Base-by-base conservation (phyloP, 2,113 vertebrate species). In the Gasterosteus aculeatus region DNA sequence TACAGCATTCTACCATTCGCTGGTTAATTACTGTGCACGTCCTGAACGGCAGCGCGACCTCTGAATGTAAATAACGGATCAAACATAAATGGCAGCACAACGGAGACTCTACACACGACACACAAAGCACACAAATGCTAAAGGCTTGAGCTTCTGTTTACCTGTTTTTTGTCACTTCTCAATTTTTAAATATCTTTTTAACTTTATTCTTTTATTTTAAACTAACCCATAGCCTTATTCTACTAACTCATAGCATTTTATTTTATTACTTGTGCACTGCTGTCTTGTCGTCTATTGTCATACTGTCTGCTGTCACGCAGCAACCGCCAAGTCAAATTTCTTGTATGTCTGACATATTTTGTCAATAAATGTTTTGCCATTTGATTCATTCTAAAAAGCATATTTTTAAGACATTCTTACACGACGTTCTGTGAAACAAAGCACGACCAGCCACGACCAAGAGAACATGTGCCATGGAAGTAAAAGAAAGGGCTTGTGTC, bases 11-110 rank as follows among this genome's bases (percentile, higher is more conserved):
- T 49, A 65, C 41, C 58, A 31, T 31, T 57, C 53, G 61, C 7
- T 39, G 60, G 61, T 15, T 56, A 69, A 77, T 85, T 64, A 58
- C 46, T 46, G 44, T 19, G n/a, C 39, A 58, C 76, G 47, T 42
- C 18, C 41, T 64, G 11, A 80, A 33, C 54, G 22, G n/a, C 16
- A 69, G 39, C 5, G 12, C 29, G 56, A 64, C 53, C 18, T 62
- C 42, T 63, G 4, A n/a, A 22, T 61, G 26, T 18, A 22, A 80
- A 72, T 31, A 33, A 64, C 57, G 2, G 18, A 49, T 49, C 47
- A 49, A 51, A 16, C 42, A 42, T 2, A 42, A 67, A 74, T 8
- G 29, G 22, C 38, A 61, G 18, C 41, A 26, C 19, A 31, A 31
- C 56, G 22, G 16, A 33, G 29, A 57, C 49, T 53, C 0, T 0